Percentiles rank a stretch among this genome's conserved stretches.
These are phyloP conservation scores for Zygothrica quintamaculata DNA, from an alignment of 2,888 invertebrate species.

Conservation along the genomic window DNA sequence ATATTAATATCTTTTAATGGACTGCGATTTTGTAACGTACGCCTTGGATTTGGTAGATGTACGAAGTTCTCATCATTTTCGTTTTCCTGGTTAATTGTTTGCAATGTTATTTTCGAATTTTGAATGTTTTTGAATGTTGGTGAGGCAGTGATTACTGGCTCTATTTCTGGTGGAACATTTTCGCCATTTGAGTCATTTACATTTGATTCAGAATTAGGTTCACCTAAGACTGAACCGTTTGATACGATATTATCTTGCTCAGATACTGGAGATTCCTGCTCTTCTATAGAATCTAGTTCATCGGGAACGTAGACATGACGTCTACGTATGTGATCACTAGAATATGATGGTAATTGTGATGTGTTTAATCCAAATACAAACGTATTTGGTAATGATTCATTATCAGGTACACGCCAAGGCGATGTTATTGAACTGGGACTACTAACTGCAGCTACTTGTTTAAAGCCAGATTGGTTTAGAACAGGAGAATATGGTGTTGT, in stretches of 20 bases:
- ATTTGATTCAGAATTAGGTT: slow-evolving; percentile 1
- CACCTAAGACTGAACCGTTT: background rate
- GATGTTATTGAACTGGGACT: slow-evolving; percentile 51
- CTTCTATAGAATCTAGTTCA: background rate
- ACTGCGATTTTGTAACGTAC: slow-evolving; percentile 67
- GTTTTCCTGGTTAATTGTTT: slow-evolving; percentile 38
- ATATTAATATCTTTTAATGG: slow-evolving; percentile 82
- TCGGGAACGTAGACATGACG: slow-evolving; percentile 63
- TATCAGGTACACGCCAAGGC: slow-evolving; percentile 83
- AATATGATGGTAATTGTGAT: slow-evolving; percentile 82
- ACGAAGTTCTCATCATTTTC: slow-evolving; percentile 55
- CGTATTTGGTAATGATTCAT: slow-evolving; percentile 70
- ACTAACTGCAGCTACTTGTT: background rate
- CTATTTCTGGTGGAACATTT: slow-evolving; percentile 70
- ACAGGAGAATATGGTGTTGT: slow-evolving; percentile 64
- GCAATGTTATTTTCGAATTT: background rate
- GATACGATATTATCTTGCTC: slow-evolving; percentile 4
- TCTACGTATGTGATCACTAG: slow-evolving; percentile 78
- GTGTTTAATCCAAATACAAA: slow-evolving; percentile 79
- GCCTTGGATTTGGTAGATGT: slow-evolving; percentile 74
- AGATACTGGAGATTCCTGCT: background rate
- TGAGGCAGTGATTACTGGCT: background rate
- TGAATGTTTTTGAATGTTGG: background rate
- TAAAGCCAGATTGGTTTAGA: background rate
- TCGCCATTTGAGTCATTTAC: slow-evolving; percentile 80